Conservation (phyloP, 2,888 invertebrate species). For the Branchinecta sandiegonensis region DNA sequence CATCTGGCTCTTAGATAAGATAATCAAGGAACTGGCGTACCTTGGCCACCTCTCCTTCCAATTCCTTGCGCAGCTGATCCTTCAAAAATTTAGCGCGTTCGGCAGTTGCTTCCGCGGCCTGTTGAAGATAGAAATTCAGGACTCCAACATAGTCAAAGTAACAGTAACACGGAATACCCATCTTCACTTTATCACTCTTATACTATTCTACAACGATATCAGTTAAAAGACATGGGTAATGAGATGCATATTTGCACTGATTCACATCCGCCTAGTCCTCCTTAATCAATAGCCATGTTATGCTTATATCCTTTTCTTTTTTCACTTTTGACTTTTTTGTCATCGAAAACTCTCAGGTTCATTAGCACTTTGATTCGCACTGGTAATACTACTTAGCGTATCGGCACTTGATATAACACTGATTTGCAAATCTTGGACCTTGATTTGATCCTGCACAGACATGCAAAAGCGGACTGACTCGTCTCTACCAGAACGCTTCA, state of each 20-base stretch:
- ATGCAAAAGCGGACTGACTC: too few relatives aligned
- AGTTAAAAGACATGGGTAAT: constrained; percentile 7
- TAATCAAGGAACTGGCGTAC: not conserved
- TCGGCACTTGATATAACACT: too few relatives aligned
- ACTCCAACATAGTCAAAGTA: not conserved
- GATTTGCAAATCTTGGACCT: too few relatives aligned
- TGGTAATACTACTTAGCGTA: too few relatives aligned
- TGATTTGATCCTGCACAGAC: too few relatives aligned
- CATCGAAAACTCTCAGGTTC: too few relatives aligned
- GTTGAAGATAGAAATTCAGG: constrained; percentile 3
- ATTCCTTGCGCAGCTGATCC: not conserved
- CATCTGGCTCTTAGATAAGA: too few relatives aligned
- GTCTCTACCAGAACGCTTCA: not conserved
- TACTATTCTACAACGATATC: not conserved
- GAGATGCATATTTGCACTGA: not conserved
- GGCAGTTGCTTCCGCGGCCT: not conserved
- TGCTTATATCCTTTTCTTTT: too few relatives aligned
- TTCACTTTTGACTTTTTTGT: too few relatives aligned
- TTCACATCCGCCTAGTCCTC: too few relatives aligned
- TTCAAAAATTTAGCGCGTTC: not conserved
- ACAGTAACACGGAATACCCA: constrained; percentile 9
- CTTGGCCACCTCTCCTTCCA: constrained; percentile 10
- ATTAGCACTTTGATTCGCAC: too few relatives aligned
- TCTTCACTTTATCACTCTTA: not conserved
- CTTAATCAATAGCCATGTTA: too few relatives aligned